These are phyloP conservation scores for Bombus consobrinus DNA, from an alignment of 1,140 invertebrate species.

Conservation along the genomic window DNA sequence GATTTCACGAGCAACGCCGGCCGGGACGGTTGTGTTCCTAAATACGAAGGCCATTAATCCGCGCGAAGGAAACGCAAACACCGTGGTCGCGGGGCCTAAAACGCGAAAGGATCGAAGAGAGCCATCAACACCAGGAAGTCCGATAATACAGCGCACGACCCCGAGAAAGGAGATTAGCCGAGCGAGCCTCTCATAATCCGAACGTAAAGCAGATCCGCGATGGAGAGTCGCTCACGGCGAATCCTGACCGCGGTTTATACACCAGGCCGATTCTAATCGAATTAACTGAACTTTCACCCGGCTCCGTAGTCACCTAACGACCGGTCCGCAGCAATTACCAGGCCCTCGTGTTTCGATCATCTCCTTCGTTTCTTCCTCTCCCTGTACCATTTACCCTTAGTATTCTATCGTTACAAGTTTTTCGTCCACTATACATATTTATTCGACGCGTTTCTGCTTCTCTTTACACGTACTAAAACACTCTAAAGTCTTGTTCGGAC, in stretches of 20 bases:
- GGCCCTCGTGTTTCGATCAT: constrained; percentile 51
- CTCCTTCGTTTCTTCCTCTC: constrained; percentile 17
- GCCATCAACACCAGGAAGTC: constrained; percentile 56
- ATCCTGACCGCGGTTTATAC: constrained; percentile 68
- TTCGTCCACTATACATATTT: too few relatives aligned
- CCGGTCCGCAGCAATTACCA: constrained; percentile 66
- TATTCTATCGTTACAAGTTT: not conserved
- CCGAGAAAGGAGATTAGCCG: constrained; percentile 31
- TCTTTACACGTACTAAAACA: too few relatives aligned
- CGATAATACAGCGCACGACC: constrained; percentile 46
- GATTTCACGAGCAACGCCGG: not conserved
- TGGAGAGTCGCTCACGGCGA: constrained; percentile 60
- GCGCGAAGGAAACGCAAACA: not conserved
- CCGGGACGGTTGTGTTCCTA: not conserved
- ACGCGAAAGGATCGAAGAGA: constrained; percentile 32
- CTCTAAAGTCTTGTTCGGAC: too few relatives aligned
- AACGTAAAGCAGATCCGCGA: constrained; percentile 52
- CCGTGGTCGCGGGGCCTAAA: constrained; percentile 3
- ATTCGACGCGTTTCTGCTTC: too few relatives aligned
- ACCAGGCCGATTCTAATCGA: constrained; percentile 75
- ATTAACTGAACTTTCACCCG: constrained; percentile 77
- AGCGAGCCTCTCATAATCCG: constrained; percentile 54
- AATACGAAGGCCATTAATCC: constrained; percentile 10
- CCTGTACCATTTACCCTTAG: not conserved
- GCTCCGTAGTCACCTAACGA: constrained; percentile 60